A percentile compares a stretch with the other conserved stretches of the same genome.
Evolutionary conservation across 2,113 vertebrate species (phyloP).

Genomic region (Lamprotornis superbus): DNA sequence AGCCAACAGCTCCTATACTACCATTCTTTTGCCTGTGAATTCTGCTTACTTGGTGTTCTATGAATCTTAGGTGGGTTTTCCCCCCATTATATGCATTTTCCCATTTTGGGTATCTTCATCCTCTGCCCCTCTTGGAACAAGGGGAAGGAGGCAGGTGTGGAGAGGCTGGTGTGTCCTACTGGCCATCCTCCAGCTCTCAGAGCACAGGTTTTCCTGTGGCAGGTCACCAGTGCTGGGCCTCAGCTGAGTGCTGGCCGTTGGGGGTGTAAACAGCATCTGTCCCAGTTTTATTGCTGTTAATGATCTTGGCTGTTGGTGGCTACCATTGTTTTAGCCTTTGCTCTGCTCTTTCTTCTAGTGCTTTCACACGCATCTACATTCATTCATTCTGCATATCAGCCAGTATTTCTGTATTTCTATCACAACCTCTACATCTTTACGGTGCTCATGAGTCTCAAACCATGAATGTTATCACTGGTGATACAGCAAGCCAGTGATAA

Average conservation of each 20-base stretch:
- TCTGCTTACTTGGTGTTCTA: background rate
- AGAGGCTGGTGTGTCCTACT: background rate
- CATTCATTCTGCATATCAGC: background rate
- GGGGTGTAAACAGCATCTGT: background rate
- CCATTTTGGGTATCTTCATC: background rate
- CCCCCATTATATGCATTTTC: fast-evolving
- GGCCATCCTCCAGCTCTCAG: background rate
- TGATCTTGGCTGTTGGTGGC: background rate
- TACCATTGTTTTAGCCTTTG: background rate
- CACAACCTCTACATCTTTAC: background rate
- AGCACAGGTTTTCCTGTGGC: fast-evolving
- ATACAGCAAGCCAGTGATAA: background rate
- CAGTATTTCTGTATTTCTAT: background rate
- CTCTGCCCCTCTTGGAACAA: fast-evolving
- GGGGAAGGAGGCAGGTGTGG: background rate
- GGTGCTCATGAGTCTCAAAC: background rate
- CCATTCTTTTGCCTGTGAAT: background rate
- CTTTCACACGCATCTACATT: background rate
- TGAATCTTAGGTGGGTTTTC: background rate
- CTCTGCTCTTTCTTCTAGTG: background rate
- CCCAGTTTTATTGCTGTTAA: background rate
- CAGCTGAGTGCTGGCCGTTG: background rate
- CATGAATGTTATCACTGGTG: background rate
- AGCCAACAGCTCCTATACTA: background rate
- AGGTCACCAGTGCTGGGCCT: background rate